phyloP scores from a whole-genome alignment of 1,140 invertebrate species.

The Drosophila kanapiae region DNA sequence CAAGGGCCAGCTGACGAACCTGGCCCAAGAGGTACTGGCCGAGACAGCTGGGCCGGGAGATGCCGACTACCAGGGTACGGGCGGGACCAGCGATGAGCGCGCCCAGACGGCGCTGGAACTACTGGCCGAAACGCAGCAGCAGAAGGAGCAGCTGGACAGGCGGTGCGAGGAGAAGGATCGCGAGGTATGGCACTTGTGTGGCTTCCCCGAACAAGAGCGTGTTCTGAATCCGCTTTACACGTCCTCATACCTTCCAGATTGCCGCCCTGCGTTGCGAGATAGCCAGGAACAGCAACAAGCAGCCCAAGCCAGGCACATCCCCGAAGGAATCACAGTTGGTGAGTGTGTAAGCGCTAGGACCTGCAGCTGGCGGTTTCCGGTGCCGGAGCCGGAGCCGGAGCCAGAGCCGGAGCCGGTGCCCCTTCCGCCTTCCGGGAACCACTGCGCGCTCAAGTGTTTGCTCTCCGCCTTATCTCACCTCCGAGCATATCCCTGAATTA shows the following conservation, averaged over 20 bases:
- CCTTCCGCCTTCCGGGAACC: conserved; percentile 26
- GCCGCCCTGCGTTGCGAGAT: conserved; percentile 71
- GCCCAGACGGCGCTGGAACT: conserved; percentile 67
- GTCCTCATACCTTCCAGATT: conserved; percentile 53
- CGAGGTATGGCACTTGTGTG: conserved; percentile 86
- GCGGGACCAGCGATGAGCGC: conserved; percentile 40
- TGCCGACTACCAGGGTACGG: conserved; percentile 62
- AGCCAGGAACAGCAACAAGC: conserved; percentile 49
- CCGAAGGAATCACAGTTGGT: conserved; percentile 17
- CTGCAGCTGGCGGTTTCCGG: conserved; percentile 29
- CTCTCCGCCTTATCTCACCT: conserved; percentile 30
- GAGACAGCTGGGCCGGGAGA: conserved; percentile 86
- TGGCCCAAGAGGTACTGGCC: conserved; percentile 89
- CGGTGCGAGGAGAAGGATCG: conserved; percentile 88
- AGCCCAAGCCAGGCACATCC: conserved; percentile 8
- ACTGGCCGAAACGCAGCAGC: conserved; percentile 86
- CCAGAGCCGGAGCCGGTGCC: conserved; percentile 10
- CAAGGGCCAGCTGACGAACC: conserved; percentile 91
- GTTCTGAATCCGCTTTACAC: not conserved
- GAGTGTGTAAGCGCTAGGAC: conserved; percentile 47
- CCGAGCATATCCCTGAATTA: conserved; percentile 72
- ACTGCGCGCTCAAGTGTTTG: conserved; percentile 38
- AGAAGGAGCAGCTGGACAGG: conserved; percentile 87
- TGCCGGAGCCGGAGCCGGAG: not conserved
- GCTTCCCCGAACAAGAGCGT: conserved; percentile 22